Evolutionary conservation across 2,797 vertebrate genomes (phyloP).

Genomic region (Mormyrops boulengeri): DNA sequence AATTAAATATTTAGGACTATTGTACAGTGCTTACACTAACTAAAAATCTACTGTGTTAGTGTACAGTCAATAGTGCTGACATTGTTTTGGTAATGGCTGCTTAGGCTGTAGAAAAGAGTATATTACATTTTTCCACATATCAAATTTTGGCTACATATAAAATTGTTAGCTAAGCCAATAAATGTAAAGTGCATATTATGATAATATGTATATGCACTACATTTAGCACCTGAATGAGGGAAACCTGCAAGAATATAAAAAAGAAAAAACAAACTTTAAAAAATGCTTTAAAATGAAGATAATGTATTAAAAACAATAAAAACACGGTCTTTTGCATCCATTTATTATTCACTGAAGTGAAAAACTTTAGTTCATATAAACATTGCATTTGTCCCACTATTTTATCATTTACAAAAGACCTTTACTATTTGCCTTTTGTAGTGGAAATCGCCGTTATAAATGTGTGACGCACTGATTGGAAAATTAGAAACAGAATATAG

Average conservation of each 20-base stretch:
- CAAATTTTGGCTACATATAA: neutral
- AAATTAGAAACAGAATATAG: neutral
- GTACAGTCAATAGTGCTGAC: neutral
- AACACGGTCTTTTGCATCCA: neutral
- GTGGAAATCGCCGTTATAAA: neutral
- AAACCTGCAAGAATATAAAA: neutral
- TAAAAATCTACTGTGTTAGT: neutral
- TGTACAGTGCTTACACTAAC: neutral
- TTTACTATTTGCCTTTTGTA: neutral
- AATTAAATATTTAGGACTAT: slow-evolving; percentile 7
- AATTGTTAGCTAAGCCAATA: neutral
- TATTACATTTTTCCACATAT: neutral
- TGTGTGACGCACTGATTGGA: neutral
- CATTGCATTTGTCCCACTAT: neutral
- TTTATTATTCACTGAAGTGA: neutral
- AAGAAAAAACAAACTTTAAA: neutral
- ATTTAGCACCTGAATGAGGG: neutral
- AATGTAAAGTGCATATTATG: neutral
- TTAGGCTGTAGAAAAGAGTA: neutral
- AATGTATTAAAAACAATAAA: neutral
- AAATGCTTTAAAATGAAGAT: neutral
- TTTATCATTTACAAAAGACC: neutral
- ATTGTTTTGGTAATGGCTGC: neutral
- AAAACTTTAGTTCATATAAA: neutral
- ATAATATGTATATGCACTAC: neutral